Evolutionary conservation across 2,888 invertebrate genomes (phyloP).

Genomic region (Diploptera punctata): DNA sequence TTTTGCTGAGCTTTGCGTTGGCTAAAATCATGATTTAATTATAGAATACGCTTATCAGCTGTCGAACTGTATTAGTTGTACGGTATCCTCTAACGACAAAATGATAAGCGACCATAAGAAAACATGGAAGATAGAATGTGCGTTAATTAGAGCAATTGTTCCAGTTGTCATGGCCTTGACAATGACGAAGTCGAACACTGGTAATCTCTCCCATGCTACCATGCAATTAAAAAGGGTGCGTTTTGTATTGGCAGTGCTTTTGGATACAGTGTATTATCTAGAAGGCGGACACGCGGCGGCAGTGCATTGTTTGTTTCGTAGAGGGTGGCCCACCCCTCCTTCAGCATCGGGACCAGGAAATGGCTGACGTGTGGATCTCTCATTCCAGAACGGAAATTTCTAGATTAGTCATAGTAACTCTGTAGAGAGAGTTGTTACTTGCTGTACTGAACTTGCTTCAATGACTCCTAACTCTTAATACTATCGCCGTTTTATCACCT

Average conservation of each 20-base stretch:
- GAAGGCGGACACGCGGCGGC: conserved; percentile 25
- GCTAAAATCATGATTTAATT: no score
- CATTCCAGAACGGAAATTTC: conserved; percentile 56
- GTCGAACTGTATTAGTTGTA: no score
- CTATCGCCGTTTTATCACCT: not conserved
- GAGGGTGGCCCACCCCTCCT: conserved; percentile 22
- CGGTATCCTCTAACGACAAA: no score
- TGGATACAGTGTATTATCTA: conserved; percentile 9
- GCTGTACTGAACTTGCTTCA: not conserved
- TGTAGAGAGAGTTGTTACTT: not conserved
- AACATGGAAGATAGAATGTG: no score
- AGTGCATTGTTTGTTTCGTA: conserved; percentile 16
- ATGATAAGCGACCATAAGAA: no score
- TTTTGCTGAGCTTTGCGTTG: no score
- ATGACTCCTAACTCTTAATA: not conserved
- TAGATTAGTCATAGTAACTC: conserved; percentile 54
- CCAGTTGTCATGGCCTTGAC: conserved; percentile 10
- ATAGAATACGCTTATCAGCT: no score
- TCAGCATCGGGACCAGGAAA: conserved; percentile 48
- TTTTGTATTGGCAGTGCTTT: not conserved
- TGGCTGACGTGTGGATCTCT: conserved; percentile 56
- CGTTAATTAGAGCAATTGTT: conserved; percentile 11
- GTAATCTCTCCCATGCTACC: conserved; percentile 26
- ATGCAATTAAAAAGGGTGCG: conserved; percentile 36
- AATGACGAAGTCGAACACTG: not conserved